A percentile compares a stretch with the other conserved stretches of the same genome.
Evolutionary conservation across 2,888 invertebrate species (phyloP).

Genomic region (Ophion slaviceki): DNA sequence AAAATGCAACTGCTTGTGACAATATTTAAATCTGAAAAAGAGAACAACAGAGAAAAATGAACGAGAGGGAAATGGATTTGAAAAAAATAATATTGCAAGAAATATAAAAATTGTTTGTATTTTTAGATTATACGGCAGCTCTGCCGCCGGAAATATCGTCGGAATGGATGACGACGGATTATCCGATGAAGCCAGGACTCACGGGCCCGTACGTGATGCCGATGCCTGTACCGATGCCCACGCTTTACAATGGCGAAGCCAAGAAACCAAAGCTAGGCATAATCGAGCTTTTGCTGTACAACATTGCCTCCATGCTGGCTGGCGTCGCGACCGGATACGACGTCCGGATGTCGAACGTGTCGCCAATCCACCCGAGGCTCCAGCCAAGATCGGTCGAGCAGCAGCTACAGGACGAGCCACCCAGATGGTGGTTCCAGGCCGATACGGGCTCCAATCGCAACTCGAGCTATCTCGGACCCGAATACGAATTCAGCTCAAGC

Average conservation of each 20-base stretch:
- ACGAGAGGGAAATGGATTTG: no score
- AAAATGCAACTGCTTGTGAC: no score
- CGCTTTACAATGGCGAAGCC: constrained; percentile 91
- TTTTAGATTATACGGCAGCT: constrained; percentile 78
- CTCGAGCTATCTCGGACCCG: constrained; percentile 82
- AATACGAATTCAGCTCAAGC: constrained; percentile 86
- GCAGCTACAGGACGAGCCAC: constrained; percentile 72
- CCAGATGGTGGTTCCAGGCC: constrained; percentile 80
- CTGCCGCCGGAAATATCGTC: constrained; percentile 76
- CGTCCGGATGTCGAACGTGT: constrained; percentile 94
- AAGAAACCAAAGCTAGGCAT: constrained; percentile 88
- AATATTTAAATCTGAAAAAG: no score
- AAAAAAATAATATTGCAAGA: not conserved
- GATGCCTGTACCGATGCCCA: constrained; percentile 90
- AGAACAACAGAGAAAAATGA: no score
- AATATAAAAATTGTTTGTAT: not conserved
- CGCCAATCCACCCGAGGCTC: constrained; percentile 92
- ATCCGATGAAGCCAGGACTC: constrained; percentile 78
- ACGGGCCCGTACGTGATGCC: constrained; percentile 82
- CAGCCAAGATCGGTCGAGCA: constrained; percentile 85
- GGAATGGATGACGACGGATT: constrained; percentile 79
- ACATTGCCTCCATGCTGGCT: constrained; percentile 95
- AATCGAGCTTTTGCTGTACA: constrained; percentile 92
- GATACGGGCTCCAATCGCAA: constrained; percentile 79
- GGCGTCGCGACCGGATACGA: constrained; percentile 97